Percentiles rank a stretch among this genome's conserved stretches.
Conservation (phyloP, 2,888 invertebrate genomes). For the Platypus cylindrus region DNA sequence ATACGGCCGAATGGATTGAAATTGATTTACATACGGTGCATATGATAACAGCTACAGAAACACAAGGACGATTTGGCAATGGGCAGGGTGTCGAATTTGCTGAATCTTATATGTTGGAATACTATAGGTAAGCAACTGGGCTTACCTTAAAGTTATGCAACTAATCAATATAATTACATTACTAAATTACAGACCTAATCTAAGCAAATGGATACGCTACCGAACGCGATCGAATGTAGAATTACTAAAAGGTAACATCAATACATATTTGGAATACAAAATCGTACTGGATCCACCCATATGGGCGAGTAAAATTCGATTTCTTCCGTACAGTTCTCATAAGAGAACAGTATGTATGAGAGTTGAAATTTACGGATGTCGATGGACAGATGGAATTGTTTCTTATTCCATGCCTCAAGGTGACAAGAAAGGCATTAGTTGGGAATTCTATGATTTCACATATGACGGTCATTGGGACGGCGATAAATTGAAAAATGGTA, state of each 20-base stretch:
- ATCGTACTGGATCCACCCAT: slow-evolving; percentile 67
- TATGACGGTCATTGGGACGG: slow-evolving; percentile 79
- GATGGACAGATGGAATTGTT: slow-evolving; percentile 70
- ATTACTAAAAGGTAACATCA: slow-evolving; percentile 71
- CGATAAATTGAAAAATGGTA: slow-evolving; percentile 44
- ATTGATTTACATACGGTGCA: slow-evolving; percentile 66
- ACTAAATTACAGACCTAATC: slow-evolving; percentile 49
- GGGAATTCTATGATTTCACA: slow-evolving; percentile 70
- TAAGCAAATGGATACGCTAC: slow-evolving; percentile 75
- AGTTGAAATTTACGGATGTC: slow-evolving; percentile 80
- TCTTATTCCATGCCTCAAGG: slow-evolving; percentile 84
- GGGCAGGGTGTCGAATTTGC: slow-evolving; percentile 79
- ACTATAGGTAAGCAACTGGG: slow-evolving; percentile 48
- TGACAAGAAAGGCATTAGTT: slow-evolving; percentile 55
- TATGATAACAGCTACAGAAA: slow-evolving; percentile 68
- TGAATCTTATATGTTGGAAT: slow-evolving; percentile 71
- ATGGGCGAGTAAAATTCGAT: slow-evolving; percentile 72
- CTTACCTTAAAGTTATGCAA: too few relatives aligned
- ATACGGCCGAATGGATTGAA: slow-evolving; percentile 66
- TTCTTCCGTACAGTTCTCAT: slow-evolving; percentile 73
- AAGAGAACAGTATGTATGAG: slow-evolving; percentile 82
- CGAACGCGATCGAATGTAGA: slow-evolving; percentile 53
- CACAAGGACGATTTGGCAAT: slow-evolving; percentile 86
- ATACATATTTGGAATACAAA: slow-evolving; percentile 71
- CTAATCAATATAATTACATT: too few relatives aligned